Evolutionary conservation across 2,113 vertebrate genomes (phyloP), one percentile per base, ranked within the genome.

Genomic region (Toxostoma redivivum): DNA sequence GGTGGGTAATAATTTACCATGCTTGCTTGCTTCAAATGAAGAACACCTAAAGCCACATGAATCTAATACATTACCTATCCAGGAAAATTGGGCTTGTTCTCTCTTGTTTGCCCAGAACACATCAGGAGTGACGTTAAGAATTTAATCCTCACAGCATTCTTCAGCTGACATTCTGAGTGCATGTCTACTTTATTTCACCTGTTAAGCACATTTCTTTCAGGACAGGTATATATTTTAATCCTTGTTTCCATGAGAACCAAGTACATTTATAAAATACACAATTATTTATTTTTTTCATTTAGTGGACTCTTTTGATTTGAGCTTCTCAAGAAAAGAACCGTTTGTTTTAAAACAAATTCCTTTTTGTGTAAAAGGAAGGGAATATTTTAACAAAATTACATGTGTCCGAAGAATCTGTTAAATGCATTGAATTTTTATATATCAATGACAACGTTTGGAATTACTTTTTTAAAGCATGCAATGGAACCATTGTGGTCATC

Each of bases 1-100:
- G 69, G 33, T 70, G 38, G 88, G 42, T 97, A 95, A 97, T 96
- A 62, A 96, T 97, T 94, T 91, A 95, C 96, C 14, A 23, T 44
- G 56, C 33, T 90, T 81, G 22, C n/a, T 69, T 0, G 0, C 35
- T 81, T 92, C 42, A 81, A 62, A 80, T 70, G 64, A 56, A 70
- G 45, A 73, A 40, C 69, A 77, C 28, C 38, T 77, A 56, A 70
- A 86, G 37, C 40, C 44, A 62, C 47, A 27, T 56, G 47, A 85
- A 44, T 54, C 33, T 81, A 81, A 86, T 69, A 74, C 51, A 61
- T 81, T 16, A 86, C 53, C 33, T 56, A 22, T 62, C 42, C 60
- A 81, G 44, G 33, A 86, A 70, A 69, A 70, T 1, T 25, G 15
- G 67, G 38, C 72, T 91, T 86, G 54, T 71, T 84, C 60, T 92